phyloP scores from a whole-genome alignment of 2,797 vertebrate species.

The Gobio occitaniae region DNA sequence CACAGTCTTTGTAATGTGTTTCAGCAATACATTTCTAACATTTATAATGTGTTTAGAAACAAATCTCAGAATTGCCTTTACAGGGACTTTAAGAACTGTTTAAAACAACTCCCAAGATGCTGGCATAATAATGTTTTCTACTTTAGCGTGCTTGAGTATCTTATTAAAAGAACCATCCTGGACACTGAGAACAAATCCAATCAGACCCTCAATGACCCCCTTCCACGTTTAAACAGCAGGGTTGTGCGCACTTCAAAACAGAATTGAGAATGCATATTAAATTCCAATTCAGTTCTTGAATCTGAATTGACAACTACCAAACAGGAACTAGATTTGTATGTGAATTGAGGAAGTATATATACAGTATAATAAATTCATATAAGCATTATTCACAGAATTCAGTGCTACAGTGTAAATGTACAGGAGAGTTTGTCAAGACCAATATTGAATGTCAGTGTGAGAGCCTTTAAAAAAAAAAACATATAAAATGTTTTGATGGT shows the following conservation, averaged over 20 bases:
- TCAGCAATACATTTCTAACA: too few species aligned
- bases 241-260: neutral
- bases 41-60: too few species aligned
- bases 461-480: too few species aligned
- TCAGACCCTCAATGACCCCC: neutral
- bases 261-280: neutral
- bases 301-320: neutral
- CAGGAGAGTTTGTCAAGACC: too few species aligned
- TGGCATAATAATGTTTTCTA: constrained; percentile 30
- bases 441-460: too few species aligned
- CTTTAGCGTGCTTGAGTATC: neutral
- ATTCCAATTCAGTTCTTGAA: neutral
- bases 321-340: neutral
- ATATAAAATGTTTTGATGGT: too few species aligned
- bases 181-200: neutral
- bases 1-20: too few species aligned
- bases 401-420: too few species aligned
- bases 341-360: neutral
- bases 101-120: constrained; percentile 35
- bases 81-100: too few species aligned
- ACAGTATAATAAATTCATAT: neutral
- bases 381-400: neutral
- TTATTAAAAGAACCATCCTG: neutral
- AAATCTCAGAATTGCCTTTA: too few species aligned
- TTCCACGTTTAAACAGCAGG: neutral